Base-by-base conservation (phyloP, 1,140 invertebrate genomes). In the honey bee (Apis mellifera) region DNA sequence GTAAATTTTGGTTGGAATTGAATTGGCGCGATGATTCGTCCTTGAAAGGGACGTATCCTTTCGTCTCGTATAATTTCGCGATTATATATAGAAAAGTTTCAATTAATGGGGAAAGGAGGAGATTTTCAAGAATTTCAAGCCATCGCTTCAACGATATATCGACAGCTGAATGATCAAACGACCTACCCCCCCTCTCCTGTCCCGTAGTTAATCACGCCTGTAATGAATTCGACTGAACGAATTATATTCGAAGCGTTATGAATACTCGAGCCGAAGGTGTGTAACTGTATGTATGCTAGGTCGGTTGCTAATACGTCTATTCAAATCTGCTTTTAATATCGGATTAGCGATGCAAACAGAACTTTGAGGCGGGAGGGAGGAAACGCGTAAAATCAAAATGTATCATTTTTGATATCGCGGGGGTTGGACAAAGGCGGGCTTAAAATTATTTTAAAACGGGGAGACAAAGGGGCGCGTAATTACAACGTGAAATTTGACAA, bases 221-320 rank as follows among this genome's bases (percentile, higher is more conserved):
- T 82, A 86, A 86, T 86, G 78, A 82, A 85, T 86, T 77, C 55
- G 85, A 65, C 55, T 66, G 78, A 68, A 77, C 32, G 64, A 76
- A 65, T 26, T 21, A 42, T 57, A 32, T 57, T n/a, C 26, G 66
- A 81, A 68, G 55, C 79, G 62, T 82, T 84, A 78, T 75, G 50
- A 82, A 82, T 59, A 78, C 60, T 54, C 59, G 82, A 57, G 69
- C 77, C 73, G 69, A 86, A 85, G 64, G 68, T 55, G 73, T 76
- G 52, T 54, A 75, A n/a, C 59, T 62, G 60, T 26, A 26, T 26
- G 32, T 3, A 9, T n/a, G 23, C 5, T 26, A n/a, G 11, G 23
- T 73, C 55, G 70, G n/a, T 62, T 52, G n/a, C 21, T 65, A 84
- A 79, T 72, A 48, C 70, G 68, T 57, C 84, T 86, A 74, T 86